These are phyloP conservation scores for Camptogramma bilineatum DNA, from an alignment of 2,888 invertebrate genomes.

Conservation along the genomic window DNA sequence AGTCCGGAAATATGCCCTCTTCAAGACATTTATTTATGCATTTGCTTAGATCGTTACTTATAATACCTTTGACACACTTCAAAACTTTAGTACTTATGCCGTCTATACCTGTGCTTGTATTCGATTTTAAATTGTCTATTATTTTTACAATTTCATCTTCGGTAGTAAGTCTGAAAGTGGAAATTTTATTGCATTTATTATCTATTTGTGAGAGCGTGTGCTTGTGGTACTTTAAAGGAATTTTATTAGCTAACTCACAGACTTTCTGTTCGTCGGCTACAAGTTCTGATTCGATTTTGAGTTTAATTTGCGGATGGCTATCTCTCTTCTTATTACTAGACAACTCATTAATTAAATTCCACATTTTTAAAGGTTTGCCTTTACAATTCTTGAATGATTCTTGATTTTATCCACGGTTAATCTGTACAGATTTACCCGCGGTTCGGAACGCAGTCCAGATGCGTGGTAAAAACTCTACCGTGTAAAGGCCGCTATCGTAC, in stretches of 20 bases:
- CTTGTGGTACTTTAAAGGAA: background rate
- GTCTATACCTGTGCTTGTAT: conserved; percentile 27
- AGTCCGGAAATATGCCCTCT: conserved; percentile 10
- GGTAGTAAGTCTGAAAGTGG: background rate
- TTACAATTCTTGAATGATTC: background rate
- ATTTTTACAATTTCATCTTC: conserved; percentile 17
- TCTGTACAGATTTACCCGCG: too few relatives aligned
- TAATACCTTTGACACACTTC: conserved; percentile 23
- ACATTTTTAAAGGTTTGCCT: background rate
- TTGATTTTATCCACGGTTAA: too few relatives aligned
- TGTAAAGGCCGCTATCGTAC: too few relatives aligned
- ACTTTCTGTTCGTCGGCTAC: background rate
- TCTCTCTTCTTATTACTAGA: background rate
- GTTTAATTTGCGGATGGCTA: background rate
- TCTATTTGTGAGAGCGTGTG: too few relatives aligned
- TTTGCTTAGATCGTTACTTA: background rate
- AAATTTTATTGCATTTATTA: too few relatives aligned
- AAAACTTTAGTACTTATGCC: conserved; percentile 24
- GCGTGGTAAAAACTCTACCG: too few relatives aligned
- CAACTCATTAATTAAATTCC: background rate
- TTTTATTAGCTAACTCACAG: conserved; percentile 8
- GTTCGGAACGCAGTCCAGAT: too few relatives aligned
- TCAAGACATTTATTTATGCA: conserved; percentile 17
- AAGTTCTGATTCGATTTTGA: background rate
- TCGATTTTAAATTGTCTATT: conserved; percentile 16